Base-by-base conservation (phyloP, 2,888 invertebrate genomes). In the Ochropleura plecta region DNA sequence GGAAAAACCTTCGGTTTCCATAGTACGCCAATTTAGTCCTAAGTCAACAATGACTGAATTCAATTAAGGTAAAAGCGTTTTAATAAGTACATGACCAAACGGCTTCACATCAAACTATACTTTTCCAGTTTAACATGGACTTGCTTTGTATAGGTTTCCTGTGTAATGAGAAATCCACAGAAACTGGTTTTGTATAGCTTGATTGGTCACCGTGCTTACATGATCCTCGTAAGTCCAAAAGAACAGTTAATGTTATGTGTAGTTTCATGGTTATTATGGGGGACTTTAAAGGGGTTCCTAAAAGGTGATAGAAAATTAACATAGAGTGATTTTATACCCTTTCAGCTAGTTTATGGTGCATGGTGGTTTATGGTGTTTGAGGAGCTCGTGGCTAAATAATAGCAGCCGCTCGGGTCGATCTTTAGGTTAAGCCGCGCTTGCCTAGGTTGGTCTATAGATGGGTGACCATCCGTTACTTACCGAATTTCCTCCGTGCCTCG, bases 41-140 rank as follows among this genome's bases (percentile, higher is more conserved):
- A 83, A 81, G 70, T 67, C 70, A 87, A 86, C 83, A 59, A 30
- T 14, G 64, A 46, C 44, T 59, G 70, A 78, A 87, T 85, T 65
- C 73, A 75, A 82, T 85, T 87, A 73, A 42, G 16, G 64, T 72
- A 62, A 82, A 82, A 78, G 70, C 82, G 46, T 46, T 77, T 63
- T 77, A 77, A 76, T 77, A 78, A 65, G 57, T 70, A 62, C 42
- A 53, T 49, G 49, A 30, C 1, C 30, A 30, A 20, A 48, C 5
- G 48, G 48, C 48, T 3, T 5, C 12, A 48, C 12, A 48, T 12
- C 48, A 48, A 5, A 5, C 4, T 12, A 48, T 14, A 48, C 12
- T 12, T 48, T 12, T 48, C 48, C 48, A 48, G 48, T 48, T 5
- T 48, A 12, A 3, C 48, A 4, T 48, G 12, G 30, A 30, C 30